phyloP scores from a whole-genome alignment of 64 coral and sea anemone species.

The Anthopleura sola region DNA sequence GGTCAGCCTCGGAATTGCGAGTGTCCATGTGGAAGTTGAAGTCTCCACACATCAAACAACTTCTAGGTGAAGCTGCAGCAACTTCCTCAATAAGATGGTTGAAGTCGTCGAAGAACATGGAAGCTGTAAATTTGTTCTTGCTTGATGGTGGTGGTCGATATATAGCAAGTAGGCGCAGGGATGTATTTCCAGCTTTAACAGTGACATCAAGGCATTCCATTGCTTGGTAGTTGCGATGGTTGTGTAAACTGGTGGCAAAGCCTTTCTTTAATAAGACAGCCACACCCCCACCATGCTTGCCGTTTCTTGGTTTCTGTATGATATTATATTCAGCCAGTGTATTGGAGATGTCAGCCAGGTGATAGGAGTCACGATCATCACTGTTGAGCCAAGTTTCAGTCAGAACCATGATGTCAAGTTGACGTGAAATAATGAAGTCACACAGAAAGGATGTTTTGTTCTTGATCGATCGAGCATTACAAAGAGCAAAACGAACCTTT shows the following conservation, averaged over 20 bases:
- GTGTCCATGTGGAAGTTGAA: slow-evolving; percentile 1
- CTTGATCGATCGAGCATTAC: too few relatives aligned
- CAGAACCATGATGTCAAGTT: not conserved
- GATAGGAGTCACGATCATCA: too few relatives aligned
- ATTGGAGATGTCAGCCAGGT: too few relatives aligned
- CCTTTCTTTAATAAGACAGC: too few relatives aligned
- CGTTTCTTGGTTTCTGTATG: too few relatives aligned
- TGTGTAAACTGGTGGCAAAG: too few relatives aligned
- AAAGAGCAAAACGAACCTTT: slow-evolving; percentile 26
- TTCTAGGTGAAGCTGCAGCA: too few relatives aligned
- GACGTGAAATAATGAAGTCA: slow-evolving; percentile 33
- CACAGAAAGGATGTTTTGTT: slow-evolving; percentile 22
- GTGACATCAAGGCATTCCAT: slow-evolving; percentile 36
- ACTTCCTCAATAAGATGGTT: too few relatives aligned
- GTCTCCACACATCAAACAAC: not conserved
- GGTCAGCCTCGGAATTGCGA: too few relatives aligned
- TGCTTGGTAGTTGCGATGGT: not conserved
- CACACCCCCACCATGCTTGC: too few relatives aligned
- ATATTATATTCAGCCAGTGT: too few relatives aligned
- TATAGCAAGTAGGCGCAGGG: not conserved
- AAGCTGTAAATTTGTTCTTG: slow-evolving; percentile 13
- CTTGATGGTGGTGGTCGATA: slow-evolving; percentile 31
- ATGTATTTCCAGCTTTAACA: not conserved
- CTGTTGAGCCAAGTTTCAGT: too few relatives aligned
- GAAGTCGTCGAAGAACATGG: slow-evolving; percentile 30